Base-by-base conservation (phyloP, 2,113 vertebrate genomes). In the Ceyx melanurus region DNA sequence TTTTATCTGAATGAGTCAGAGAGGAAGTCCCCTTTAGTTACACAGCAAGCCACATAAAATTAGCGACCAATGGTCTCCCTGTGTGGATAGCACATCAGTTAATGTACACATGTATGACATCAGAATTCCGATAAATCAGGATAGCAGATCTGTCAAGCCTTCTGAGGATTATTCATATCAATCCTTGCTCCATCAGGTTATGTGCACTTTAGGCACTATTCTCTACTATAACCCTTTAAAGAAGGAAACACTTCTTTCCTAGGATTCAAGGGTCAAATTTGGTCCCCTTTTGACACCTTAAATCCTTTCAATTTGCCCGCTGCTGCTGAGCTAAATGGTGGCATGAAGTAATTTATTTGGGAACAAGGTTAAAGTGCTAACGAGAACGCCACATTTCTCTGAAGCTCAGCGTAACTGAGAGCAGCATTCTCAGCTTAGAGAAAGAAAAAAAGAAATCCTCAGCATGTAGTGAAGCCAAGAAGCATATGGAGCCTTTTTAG, bases 281-380 rank as follows among this genome's bases (percentile, higher is more conserved):
- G 64, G 50, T 74, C 50, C 71, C 57, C 43, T 88, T 90, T 77
- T 92, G 80, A 87, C 83, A 75, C 77, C 54, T 86, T 62, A 82
- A 53, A 92, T 86, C 51, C 53, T 85, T 92, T 89, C 46, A 70
- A 22, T 80, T 93, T 92, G 54, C 64, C 65, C 91, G 79, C 58
- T 82, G 64, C 76, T 78, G 43, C 77, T 93, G 67, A 76, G 54
- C 76, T 92, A 71, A 90, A 93, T 67, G 77, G 61, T 77, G 86
- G 68, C 9, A 2, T 73, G 60, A 80, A 28, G 54, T 84, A 90
- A 94, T 95, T 87, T 96, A 95, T 95, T 62, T 89, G 86, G 83
- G 73, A 94, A 50, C 66, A 78, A 73, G 89, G 95, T 90, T 84
- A 66, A 86, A 93, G 60, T 68, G 82, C 73, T 94, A 97, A 97